phyloP scores from a whole-genome alignment of 2,888 invertebrate species.

The Philhelius pedissequus region DNA sequence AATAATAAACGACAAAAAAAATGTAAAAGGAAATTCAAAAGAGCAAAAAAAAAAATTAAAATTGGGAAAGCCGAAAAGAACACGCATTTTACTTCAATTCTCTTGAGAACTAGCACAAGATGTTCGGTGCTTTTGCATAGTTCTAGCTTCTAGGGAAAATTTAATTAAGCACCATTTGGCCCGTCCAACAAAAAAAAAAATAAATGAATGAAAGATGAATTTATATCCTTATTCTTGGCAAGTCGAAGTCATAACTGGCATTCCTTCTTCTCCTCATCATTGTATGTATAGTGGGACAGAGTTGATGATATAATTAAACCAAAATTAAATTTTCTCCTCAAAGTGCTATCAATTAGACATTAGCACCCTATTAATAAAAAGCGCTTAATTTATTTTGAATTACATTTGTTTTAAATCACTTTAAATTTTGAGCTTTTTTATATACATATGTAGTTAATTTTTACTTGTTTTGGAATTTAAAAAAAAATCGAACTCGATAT shows the following conservation, averaged over 20 bases:
- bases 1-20: not conserved
- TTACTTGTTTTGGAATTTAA: no score
- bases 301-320: not conserved
- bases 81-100: slow-evolving; percentile 27
- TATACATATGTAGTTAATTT: no score
- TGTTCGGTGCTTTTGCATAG: slow-evolving; percentile 5
- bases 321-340: not conserved
- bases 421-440: no score
- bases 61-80: not conserved
- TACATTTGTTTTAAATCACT: no score
- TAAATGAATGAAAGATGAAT: slow-evolving; percentile 10
- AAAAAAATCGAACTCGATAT: no score
- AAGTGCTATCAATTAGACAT: no score
- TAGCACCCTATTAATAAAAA: no score
- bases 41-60: not conserved
- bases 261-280: not conserved
- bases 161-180: slow-evolving; percentile 35
- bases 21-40: not conserved
- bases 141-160: not conserved
- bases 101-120: not conserved
- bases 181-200: no score
- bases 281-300: not conserved
- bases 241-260: not conserved
- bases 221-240: not conserved
- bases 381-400: no score